Evolutionary conservation across 2,888 invertebrate species (phyloP).

Genomic region (Diarsia mendica): DNA sequence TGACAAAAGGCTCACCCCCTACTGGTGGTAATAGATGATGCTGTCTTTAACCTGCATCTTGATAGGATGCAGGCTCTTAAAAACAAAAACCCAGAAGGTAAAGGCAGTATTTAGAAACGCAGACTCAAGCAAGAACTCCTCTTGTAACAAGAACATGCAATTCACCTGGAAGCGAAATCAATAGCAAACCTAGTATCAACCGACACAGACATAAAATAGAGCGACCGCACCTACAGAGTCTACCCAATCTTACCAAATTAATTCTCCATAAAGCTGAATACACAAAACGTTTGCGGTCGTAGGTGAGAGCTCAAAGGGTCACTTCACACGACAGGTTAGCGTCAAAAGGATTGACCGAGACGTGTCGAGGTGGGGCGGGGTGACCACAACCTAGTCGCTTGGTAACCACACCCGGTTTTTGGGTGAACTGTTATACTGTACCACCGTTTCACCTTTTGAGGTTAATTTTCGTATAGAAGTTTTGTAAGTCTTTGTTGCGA

Average conservation of each 20-base stretch:
- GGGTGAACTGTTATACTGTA: conserved; percentile 67
- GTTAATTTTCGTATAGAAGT: conserved; percentile 67
- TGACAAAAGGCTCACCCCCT: too few species aligned
- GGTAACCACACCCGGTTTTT: conserved; percentile 77
- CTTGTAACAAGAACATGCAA: not conserved
- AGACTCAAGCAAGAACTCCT: not conserved
- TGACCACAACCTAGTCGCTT: conserved; percentile 81
- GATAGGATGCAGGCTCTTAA: not conserved
- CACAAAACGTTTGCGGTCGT: conserved; percentile 86
- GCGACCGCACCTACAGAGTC: conserved; percentile 29
- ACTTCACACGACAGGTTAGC: conserved; percentile 81
- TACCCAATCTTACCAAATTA: conserved; percentile 68
- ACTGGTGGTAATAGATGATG: not conserved
- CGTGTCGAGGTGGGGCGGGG: conserved; percentile 76
- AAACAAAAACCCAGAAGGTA: not conserved
- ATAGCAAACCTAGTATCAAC: conserved; percentile 4
- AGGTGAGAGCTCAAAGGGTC: conserved; percentile 88
- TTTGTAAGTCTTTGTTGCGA: conserved; percentile 61
- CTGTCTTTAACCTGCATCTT: not conserved
- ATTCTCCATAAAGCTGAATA: conserved; percentile 78
- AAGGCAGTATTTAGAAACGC: not conserved
- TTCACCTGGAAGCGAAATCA: conserved; percentile 9
- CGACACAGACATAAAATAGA: conserved; percentile 11
- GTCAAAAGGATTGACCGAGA: conserved; percentile 86
- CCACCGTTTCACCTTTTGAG: conserved; percentile 67